Evolutionary conservation across 2,797 vertebrate genomes (phyloP).

Genomic region (Buphagus erythrorhynchus): DNA sequence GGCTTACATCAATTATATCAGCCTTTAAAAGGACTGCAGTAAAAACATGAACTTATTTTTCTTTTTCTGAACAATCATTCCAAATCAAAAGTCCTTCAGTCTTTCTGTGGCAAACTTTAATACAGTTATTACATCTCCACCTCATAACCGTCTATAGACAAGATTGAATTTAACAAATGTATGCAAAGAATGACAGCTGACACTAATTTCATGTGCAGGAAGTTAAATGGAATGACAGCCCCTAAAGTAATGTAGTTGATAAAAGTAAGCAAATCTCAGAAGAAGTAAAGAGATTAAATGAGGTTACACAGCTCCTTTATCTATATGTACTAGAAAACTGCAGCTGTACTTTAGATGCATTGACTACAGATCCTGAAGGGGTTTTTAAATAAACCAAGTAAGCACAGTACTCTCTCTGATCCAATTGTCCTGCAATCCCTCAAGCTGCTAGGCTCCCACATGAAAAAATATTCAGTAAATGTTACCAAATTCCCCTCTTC

Average conservation of each 20-base stretch:
- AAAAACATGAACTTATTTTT: conserved; percentile 31
- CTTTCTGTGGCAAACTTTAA: conserved; percentile 43
- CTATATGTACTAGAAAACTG: conserved; percentile 2
- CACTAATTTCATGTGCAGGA: conserved; percentile 67
- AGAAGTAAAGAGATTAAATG: conserved; percentile 55
- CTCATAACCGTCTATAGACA: conserved; percentile 33
- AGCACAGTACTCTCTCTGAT: neutral
- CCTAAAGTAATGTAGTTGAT: conserved; percentile 45
- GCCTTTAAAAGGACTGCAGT: neutral
- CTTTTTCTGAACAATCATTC: conserved; percentile 36
- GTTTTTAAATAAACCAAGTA: conserved; percentile 51
- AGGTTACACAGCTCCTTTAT: conserved; percentile 25
- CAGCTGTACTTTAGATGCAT: conserved; percentile 10
- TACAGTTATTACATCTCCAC: conserved; percentile 29
- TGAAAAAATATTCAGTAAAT: conserved; percentile 43
- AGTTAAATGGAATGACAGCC: conserved; percentile 70
- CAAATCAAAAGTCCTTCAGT: conserved; percentile 3
- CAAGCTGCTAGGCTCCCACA: neutral
- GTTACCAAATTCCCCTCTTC: neutral
- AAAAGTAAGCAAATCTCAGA: conserved; percentile 60
- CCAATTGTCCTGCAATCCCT: neutral
- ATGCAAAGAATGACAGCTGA: conserved; percentile 69
- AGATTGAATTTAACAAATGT: conserved; percentile 69
- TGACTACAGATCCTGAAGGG: neutral
- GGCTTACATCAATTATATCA: neutral